Evolutionary conservation across 2,113 vertebrate genomes (phyloP).

Genomic region (Petromus typicus): DNA sequence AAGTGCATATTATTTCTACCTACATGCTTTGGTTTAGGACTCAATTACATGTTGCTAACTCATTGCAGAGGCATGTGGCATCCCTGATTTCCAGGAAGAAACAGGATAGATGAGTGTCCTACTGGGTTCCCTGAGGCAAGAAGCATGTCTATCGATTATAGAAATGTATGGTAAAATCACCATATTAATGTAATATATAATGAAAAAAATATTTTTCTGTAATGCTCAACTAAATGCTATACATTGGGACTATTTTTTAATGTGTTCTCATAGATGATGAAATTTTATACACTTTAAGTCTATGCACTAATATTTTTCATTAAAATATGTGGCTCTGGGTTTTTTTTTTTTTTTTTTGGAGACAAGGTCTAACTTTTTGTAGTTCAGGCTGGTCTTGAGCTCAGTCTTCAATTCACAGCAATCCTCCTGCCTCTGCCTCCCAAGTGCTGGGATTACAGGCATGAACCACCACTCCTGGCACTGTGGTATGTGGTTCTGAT

Average conservation of each 20-base stretch:
- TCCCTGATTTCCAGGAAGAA: neutral
- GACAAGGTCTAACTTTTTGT: no score
- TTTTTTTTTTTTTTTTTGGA: no score
- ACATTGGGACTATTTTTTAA: neutral
- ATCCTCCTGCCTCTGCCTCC: no score
- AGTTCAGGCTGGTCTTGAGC: no score
- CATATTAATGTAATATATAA: constrained; percentile 29
- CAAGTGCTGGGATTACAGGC: no score
- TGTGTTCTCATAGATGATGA: neutral
- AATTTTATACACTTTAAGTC: neutral
- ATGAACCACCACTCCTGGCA: no score
- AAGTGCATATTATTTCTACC: neutral
- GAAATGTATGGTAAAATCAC: constrained; percentile 24
- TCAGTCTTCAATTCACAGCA: no score
- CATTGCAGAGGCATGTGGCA: neutral
- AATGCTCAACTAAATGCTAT: constrained; percentile 23
- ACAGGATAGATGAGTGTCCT: neutral
- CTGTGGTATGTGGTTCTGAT: no score
- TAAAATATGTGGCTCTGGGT: neutral
- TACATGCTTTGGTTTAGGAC: neutral
- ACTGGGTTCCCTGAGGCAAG: neutral
- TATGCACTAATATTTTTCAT: neutral
- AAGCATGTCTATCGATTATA: neutral
- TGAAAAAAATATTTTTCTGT: constrained; percentile 17
- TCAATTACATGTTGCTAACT: neutral